phyloP scores from a whole-genome alignment of 2,113 vertebrate species.

The Plotosus lineatus region DNA sequence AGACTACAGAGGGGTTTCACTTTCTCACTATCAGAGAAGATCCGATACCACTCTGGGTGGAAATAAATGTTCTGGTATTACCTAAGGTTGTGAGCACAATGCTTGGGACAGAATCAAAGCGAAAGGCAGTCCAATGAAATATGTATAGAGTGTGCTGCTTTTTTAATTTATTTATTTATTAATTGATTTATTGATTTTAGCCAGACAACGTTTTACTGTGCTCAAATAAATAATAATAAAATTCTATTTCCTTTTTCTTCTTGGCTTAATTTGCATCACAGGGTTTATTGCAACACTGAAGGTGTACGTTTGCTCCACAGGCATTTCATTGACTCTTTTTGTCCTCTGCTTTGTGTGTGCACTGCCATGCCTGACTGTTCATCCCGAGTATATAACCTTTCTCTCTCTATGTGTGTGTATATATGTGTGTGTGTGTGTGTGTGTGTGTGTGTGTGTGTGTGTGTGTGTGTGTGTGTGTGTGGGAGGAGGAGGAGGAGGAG shows the following conservation, averaged over 20 bases:
- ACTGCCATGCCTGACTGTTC: conserved; percentile 25
- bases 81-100: too few species aligned
- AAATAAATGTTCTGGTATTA: too few species aligned
- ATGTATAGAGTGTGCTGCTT: too few species aligned
- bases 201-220: conserved; percentile 40
- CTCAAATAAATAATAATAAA: neutral
- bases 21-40: too few species aligned
- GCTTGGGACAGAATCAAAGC: too few species aligned
- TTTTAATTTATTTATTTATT: too few species aligned
- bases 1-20: too few species aligned
- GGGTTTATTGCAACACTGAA: neutral
- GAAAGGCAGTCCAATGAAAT: too few species aligned
- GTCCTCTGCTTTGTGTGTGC: conserved; percentile 10
- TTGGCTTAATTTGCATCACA: neutral
- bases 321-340: neutral
- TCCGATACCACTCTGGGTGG: too few species aligned
- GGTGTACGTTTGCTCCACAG: conserved; percentile 10
- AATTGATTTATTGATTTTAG: too few species aligned
- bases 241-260: neutral
- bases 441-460: conserved; percentile 33
- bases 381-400: conserved; percentile 20
- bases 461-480: conserved; percentile 38
- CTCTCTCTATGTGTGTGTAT: conserved; percentile 13
- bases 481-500: conserved; percentile 8
- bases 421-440: conserved; percentile 47